Base-by-base conservation (phyloP, 2,113 vertebrate genomes). In the Raja brachyura region DNA sequence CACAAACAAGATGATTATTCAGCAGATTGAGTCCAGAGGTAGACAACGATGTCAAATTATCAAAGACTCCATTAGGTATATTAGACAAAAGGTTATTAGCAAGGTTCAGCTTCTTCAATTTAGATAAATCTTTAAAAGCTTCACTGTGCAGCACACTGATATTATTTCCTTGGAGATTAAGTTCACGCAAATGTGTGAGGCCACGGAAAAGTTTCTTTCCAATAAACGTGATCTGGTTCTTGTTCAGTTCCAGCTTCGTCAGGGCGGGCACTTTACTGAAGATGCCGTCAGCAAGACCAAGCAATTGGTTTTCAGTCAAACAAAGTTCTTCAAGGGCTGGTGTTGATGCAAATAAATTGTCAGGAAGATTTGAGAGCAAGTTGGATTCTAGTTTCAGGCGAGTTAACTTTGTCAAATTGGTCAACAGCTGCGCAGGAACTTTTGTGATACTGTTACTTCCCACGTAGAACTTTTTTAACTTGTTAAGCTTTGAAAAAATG, bases 1-100 rank as follows among this genome's bases (percentile, higher is more conserved):
- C 97, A 94, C 98, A 98, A 25, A 81, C 93, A 97, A 97, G 98
- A 0, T 96, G 96, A 77, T 98, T 98, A 25, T 94, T 93, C 28
- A 94, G 95, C 3, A 98, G 96, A 93, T 95, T 93, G 31, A 97
- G 76, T 1, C 95, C 95, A 31, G 0, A 94, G 14, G 8, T 0
- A 25, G 3, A 5, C 16, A 98, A 95, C 78, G 95, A 95, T 7
- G 76, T 75, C 56, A 96, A 93, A 48, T 94, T 70, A 1, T 95
- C 77, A 93, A 97, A 96, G 68, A 96, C 93, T 28, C 95, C 94
- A 3, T 0, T 74, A 11, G 96, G 95, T 86, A 97, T 92, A 0
- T 1, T 96, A 76, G 94, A 93, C 1, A 97, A 96, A 0, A 94
- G 31, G 31, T 97, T 97, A 18, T 94, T 75, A 66, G 93, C 86